Base-by-base conservation (phyloP, 1,140 invertebrate species). In the Belonocnema kinseyi region DNA sequence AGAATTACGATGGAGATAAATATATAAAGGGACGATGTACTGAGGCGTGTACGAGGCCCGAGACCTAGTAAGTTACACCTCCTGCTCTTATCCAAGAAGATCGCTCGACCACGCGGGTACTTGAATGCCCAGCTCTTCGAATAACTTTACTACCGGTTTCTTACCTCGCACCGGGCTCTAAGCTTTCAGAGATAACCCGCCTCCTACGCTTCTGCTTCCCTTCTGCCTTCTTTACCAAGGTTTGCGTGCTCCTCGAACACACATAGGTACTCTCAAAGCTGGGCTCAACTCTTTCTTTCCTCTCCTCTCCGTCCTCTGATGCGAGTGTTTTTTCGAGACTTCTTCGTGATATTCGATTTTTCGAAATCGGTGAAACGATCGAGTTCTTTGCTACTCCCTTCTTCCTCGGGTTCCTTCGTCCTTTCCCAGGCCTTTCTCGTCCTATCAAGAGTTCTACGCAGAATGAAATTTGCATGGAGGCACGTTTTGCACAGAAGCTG, bases 11-110 rank as follows among this genome's bases (percentile, higher is more conserved):
- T 66, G 61, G 61, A 66, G 61, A 66, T 66, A 66, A 66, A 66
- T 66, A 66, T 40, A 66, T 66, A 66, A 66, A 66, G 33, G 61
- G 61, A 66, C 61, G 61, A 33, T 66, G 61, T 66, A 66, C 61
- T 33, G 40, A 66, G 61, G 61, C 61, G 61, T 83, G 83, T 80
- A 84, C 80, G 74, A 70, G 58, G 61, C 26, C 33, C 53, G 75
- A 81, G 85, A 87, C 81, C 86, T 85, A 88, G 89, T 91, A 91
- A 91, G 89, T 91, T 91, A 91, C 89, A 91, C 90, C 89, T 90
- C 85, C 81, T 80, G 85, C 79, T 82, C 87, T 91, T 91, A 90
- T 90, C 89, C 84, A 82, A 83, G 78, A 86, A 86, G 86, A 91
- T 91, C 88, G 85, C 80, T 79, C 76, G 79, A 75, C 81, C 73